Conservation (phyloP, 1,140 invertebrate genomes). For the Delia radicum region DNA sequence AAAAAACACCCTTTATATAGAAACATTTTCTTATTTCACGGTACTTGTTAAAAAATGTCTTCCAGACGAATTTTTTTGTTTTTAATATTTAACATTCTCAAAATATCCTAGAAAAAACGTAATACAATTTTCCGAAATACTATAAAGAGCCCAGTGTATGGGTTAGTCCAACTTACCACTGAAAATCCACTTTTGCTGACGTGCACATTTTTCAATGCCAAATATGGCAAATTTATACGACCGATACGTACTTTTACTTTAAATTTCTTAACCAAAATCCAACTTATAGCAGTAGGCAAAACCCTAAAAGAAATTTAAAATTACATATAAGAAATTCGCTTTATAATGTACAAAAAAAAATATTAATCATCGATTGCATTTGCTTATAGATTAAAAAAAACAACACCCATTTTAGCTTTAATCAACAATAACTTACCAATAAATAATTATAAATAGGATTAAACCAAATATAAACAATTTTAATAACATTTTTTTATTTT, state of each 20-base stretch:
- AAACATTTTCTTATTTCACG: too few species aligned
- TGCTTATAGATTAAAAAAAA: background rate
- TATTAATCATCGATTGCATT: background rate
- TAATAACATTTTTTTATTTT: slow-evolving; percentile 37
- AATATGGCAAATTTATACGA: slow-evolving; percentile 65
- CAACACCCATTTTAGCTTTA: background rate
- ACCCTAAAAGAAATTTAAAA: slow-evolving; percentile 57
- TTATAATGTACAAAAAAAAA: background rate
- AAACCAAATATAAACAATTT: slow-evolving; percentile 40
- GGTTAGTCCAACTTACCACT: slow-evolving; percentile 63
- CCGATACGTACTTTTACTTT: slow-evolving; percentile 68
- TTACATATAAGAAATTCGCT: background rate
- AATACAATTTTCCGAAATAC: too few species aligned
- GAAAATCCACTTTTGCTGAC: slow-evolving; percentile 67
- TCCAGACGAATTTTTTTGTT: too few species aligned
- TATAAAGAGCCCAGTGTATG: too few species aligned
- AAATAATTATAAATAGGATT: slow-evolving; percentile 42
- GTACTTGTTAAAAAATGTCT: too few species aligned
- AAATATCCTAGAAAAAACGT: too few species aligned
- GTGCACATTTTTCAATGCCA: slow-evolving; percentile 65
- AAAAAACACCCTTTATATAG: too few species aligned
- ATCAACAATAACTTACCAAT: slow-evolving; percentile 41
- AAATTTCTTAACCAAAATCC: slow-evolving; percentile 65
- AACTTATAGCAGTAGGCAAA: slow-evolving; percentile 65
- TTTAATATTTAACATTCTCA: too few species aligned